A percentile compares a stretch with the other conserved stretches of the same genome.
Evolutionary conservation across 2,113 vertebrate species (phyloP).

Genomic region (Elachura formosa): DNA sequence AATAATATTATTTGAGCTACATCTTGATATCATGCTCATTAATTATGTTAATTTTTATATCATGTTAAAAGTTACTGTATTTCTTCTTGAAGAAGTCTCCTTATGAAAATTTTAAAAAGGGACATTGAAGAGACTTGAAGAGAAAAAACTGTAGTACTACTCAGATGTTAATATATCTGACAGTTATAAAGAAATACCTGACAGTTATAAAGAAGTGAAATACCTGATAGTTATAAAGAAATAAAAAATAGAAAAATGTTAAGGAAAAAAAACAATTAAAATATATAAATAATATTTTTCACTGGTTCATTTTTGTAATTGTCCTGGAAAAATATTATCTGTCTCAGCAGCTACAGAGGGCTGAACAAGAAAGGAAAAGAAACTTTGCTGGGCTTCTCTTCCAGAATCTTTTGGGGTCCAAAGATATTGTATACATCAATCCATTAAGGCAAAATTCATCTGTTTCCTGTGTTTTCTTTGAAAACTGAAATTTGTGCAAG

Average conservation of each 20-base stretch:
- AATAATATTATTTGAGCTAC: not conserved
- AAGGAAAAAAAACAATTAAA: no score
- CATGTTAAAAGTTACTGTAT: not conserved
- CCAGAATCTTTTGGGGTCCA: not conserved
- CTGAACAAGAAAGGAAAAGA: not conserved
- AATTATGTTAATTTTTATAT: no score
- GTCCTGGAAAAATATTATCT: not conserved
- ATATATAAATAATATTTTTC: not conserved
- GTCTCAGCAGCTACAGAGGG: not conserved
- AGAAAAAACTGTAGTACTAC: not conserved
- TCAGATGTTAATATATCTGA: not conserved
- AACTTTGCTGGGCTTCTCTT: not conserved
- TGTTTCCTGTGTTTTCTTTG: not conserved
- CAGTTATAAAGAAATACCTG: not conserved
- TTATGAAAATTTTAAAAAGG: not conserved
- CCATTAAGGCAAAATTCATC: not conserved
- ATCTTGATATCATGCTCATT: not conserved
- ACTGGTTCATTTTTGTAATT: not conserved
- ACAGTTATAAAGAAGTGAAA: not conserved
- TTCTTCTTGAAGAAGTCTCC: not conserved
- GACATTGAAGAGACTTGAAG: not conserved
- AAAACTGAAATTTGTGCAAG: not conserved
- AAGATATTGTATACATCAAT: not conserved
- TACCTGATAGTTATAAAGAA: not conserved
- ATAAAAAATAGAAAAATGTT: no score